Conservation (phyloP, 2,113 vertebrate genomes). For the Corythoichthys intestinalis region DNA sequence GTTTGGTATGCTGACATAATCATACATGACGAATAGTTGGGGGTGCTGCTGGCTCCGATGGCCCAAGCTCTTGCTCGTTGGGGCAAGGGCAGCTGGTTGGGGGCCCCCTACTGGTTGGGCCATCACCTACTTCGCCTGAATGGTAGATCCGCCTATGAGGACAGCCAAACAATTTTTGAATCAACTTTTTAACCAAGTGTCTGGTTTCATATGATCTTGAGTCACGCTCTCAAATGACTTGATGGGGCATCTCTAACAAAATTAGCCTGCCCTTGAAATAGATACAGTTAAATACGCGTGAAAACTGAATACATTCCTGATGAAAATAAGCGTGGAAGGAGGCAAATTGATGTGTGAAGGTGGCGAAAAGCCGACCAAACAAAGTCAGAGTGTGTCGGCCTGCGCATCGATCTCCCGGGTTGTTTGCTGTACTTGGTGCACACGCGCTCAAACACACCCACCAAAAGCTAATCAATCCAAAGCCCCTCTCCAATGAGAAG, state of each 20-base stretch:
- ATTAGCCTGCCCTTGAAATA: neutral
- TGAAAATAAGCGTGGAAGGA: neutral
- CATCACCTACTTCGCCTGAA: too few relatives aligned
- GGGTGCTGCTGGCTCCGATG: too few relatives aligned
- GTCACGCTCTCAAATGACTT: neutral
- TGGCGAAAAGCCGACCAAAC: neutral
- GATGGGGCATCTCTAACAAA: neutral
- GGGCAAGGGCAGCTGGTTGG: too few relatives aligned
- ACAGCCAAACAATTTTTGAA: too few relatives aligned
- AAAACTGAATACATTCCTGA: neutral
- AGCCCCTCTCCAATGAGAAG: neutral
- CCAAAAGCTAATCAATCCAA: conserved; percentile 23
- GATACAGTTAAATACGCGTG: neutral
- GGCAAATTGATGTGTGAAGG: neutral
- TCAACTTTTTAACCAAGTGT: neutral
- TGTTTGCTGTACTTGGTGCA: conserved; percentile 21
- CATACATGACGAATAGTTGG: too few relatives aligned
- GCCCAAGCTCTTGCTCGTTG: too few relatives aligned
- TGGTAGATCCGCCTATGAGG: too few relatives aligned
- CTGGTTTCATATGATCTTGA: neutral
- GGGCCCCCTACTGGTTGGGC: too few relatives aligned
- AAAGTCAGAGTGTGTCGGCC: neutral
- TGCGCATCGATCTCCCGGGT: conserved; percentile 18
- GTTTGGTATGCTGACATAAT: too few relatives aligned
- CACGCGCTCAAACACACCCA: conserved; percentile 8